Percentiles rank a stretch among this genome's conserved stretches.
These are phyloP conservation scores for Ditula angustiorana DNA, from an alignment of 2,888 invertebrate genomes.

Conservation along the genomic window DNA sequence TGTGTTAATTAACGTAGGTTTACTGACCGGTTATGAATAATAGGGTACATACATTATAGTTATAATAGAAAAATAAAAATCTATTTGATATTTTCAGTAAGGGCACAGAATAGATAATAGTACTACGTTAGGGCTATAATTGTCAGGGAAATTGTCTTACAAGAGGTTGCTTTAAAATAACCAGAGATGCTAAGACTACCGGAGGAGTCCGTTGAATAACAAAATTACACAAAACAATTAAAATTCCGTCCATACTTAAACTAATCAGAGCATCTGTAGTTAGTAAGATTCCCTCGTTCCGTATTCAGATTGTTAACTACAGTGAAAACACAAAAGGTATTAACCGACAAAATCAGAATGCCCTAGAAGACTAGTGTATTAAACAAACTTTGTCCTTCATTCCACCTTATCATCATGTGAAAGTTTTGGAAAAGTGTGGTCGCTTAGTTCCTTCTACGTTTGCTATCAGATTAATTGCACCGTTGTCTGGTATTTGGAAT, in stretches of 20 bases:
- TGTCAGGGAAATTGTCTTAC: neutral
- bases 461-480: conserved; percentile 29
- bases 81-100: too few species aligned
- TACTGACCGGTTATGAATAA: too few species aligned
- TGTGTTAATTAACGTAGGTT: too few species aligned
- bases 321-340: neutral
- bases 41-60: too few species aligned
- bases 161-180: neutral
- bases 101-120: too few species aligned
- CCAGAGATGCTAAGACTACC: neutral
- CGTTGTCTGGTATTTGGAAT: conserved; percentile 35
- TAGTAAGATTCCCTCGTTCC: conserved; percentile 30
- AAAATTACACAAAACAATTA: conserved; percentile 16
- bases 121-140: too few species aligned
- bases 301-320: conserved; percentile 23
- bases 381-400: neutral
- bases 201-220: neutral
- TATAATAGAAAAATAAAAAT: too few species aligned
- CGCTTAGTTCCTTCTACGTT: conserved; percentile 5
- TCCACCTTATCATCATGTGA: neutral
- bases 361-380: neutral
- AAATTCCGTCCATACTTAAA: conserved; percentile 33
- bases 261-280: conserved; percentile 32
- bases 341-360: conserved; percentile 3
- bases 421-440: neutral